Conservation (phyloP, 2,797 vertebrate genomes). For the Gouania willdenowi region DNA sequence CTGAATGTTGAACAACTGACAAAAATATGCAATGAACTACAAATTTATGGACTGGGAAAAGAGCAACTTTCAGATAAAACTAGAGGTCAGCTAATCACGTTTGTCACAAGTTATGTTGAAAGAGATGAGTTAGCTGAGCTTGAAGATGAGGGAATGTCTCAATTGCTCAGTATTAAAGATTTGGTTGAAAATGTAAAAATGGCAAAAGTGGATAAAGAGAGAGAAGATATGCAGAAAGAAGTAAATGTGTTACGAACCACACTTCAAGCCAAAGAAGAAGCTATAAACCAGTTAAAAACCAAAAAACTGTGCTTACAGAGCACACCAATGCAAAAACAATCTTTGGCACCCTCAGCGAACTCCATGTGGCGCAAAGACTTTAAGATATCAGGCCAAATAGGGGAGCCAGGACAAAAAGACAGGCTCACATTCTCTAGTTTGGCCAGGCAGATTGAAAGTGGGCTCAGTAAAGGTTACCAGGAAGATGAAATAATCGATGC, state of each 20-base stretch:
- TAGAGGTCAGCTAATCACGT: not conserved
- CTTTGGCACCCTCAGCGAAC: no score
- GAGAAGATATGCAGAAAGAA: no score
- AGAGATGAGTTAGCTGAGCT: not conserved
- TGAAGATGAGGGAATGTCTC: not conserved
- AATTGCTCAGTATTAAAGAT: not conserved
- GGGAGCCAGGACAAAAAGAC: not conserved
- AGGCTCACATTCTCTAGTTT: not conserved
- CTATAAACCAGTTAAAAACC: no score
- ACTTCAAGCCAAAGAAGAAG: no score
- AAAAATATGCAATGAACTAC: not conserved
- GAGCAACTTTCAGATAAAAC: not conserved
- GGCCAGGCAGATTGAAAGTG: not conserved
- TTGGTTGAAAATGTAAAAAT: no score
- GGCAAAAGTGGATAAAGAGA: no score
- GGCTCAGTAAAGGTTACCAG: not conserved
- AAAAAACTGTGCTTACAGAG: no score
- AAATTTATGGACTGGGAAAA: not conserved
- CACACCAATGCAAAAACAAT: no score
- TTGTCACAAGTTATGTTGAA: not conserved
- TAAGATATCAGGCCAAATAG: not conserved
- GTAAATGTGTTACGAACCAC: no score
- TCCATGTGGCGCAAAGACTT: constrained; percentile 1
- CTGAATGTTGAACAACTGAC: not conserved
- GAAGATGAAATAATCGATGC: not conserved